Conservation (phyloP, 2,113 vertebrate species). For the Cyrtonyx montezumae region DNA sequence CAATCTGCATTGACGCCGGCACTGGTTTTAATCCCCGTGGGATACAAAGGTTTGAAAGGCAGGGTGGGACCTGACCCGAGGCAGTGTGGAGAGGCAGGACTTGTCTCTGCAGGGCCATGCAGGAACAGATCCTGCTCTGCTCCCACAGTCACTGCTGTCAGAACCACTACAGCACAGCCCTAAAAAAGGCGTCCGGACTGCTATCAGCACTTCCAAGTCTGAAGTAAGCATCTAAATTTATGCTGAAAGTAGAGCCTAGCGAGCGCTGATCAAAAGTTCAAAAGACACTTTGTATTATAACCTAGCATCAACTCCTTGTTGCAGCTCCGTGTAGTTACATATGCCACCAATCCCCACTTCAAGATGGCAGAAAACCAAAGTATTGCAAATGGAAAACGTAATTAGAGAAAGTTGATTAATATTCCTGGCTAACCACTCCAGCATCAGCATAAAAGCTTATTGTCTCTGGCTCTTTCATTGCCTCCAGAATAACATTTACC, state of each 20-base stretch:
- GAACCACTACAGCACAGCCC: background rate
- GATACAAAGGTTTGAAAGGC: background rate
- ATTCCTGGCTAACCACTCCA: conserved; percentile 40
- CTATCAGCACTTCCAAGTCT: background rate
- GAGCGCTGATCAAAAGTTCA: background rate
- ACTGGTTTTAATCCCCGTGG: background rate
- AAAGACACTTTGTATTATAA: background rate
- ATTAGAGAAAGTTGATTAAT: conserved; percentile 52
- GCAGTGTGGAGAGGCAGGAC: background rate
- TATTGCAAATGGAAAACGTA: conserved; percentile 49
- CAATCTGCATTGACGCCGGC: background rate
- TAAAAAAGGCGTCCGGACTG: background rate
- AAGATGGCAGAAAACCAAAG: conserved; percentile 38
- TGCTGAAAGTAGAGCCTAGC: background rate
- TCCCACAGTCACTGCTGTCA: background rate
- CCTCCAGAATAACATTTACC: conserved; percentile 43
- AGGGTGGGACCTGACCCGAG: background rate
- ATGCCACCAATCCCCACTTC: background rate
- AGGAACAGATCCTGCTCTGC: accelerated
- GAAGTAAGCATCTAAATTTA: background rate
- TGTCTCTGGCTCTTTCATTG: conserved; percentile 48
- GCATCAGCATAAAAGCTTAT: conserved; percentile 52
- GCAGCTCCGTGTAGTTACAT: background rate
- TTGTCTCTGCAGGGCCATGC: background rate
- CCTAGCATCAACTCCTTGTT: background rate